Evolutionary conservation across 2,888 invertebrate species (phyloP), one percentile per base, ranked within the genome.

Genomic region (Autographa pulchrina): DNA sequence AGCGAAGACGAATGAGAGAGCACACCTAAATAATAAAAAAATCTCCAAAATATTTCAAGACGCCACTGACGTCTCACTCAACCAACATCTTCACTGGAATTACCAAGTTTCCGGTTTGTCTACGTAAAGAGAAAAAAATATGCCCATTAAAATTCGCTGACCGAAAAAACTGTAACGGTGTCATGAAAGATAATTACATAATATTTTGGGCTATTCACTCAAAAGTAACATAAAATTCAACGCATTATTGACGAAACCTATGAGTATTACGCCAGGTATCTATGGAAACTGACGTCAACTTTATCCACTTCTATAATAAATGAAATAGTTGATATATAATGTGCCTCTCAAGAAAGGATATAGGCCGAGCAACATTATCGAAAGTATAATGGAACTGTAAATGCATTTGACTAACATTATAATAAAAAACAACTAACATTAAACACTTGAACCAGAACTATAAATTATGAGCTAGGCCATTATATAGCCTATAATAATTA

Each of bases 1-100:
- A 91, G 88, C 92, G 89, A 90, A 91, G 88, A 92, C 91, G 92
- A 92, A 92, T 92, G 90, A 90, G 90, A 92, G 92, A 93, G 92
- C 91, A 90, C 90, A 88, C 91, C 89, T 87, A 90, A 92, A 92
- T 88, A 92, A 91, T 80, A 88, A 90, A 90, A 92, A 92, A 93
- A 87, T 84, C 81, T 82, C 89, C 85, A 88, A 91, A 89, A 86
- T 87, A 89, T 89, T 91, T 89, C 85, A 75, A 80, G 82, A 85
- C 78, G 83, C 84, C 80, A 81, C 81, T 77, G 64, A 82, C 78
- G 73, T 77, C 66, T 81, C 82, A 76, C 70, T 79, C 80, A 66
- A 75, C 68, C 65, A 73, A 78, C 74, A 83, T 82, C 81, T 86
- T 84, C 77, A 79, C 78, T 62, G 35, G 41, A 68, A 72, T 65